phyloP scores from a whole-genome alignment of 2,888 invertebrate species.

The Perithous albicinctus region DNA sequence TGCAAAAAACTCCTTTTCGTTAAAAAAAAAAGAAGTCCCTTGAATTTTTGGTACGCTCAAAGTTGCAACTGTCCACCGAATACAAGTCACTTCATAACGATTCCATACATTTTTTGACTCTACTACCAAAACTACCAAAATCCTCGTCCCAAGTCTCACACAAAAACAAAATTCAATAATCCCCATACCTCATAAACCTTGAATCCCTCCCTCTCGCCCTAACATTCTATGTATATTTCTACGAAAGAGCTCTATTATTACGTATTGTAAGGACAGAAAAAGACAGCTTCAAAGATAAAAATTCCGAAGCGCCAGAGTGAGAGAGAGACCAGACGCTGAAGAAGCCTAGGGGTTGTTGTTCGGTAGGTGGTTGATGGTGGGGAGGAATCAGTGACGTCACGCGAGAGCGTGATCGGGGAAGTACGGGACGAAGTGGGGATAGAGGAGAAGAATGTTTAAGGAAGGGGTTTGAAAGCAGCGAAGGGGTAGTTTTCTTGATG shows the following conservation, averaged over 20 bases:
- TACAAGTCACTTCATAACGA: not conserved
- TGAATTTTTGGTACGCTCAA: not conserved
- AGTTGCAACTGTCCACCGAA: not conserved
- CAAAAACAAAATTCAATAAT: not conserved
- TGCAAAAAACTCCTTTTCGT: no score
- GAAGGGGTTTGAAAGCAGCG: slow-evolving; percentile 61
- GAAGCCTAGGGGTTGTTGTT: slow-evolving; percentile 60
- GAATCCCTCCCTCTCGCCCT: no score
- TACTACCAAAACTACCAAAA: no score
- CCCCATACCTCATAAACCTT: not conserved
- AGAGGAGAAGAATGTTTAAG: slow-evolving; percentile 57
- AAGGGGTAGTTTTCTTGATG: slow-evolving; percentile 43
- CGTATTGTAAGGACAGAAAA: slow-evolving; percentile 2
- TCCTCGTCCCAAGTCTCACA: not conserved
- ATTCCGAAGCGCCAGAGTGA: slow-evolving; percentile 15
- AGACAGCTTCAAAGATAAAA: not conserved
- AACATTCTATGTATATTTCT: not conserved
- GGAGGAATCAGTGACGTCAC: slow-evolving; percentile 78
- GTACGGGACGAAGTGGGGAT: slow-evolving; percentile 59
- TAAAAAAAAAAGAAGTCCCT: not conserved
- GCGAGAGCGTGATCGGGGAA: slow-evolving; percentile 43
- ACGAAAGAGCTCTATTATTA: slow-evolving; percentile 2
- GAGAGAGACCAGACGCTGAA: slow-evolving; percentile 50
- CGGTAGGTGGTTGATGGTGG: slow-evolving; percentile 45
- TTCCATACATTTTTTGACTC: not conserved